phyloP scores from a whole-genome alignment of 1,140 invertebrate genomes.

The Drosophila suzukii region DNA sequence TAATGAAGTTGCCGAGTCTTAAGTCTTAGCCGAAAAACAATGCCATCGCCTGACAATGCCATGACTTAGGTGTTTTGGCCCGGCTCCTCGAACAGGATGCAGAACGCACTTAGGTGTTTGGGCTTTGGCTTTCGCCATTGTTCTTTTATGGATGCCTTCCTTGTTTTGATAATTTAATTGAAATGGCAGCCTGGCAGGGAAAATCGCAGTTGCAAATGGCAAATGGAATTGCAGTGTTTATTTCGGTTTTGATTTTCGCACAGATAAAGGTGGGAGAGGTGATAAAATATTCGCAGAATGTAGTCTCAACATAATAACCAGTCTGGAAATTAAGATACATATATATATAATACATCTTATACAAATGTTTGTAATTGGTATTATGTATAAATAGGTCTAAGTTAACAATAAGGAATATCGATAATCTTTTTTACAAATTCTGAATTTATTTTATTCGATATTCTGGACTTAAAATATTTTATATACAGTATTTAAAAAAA shows the following conservation, averaged over 20 bases:
- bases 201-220: slow-evolving; percentile 29
- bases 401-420: too few relatives aligned
- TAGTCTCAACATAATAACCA: too few relatives aligned
- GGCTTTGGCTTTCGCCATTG: slow-evolving; percentile 42
- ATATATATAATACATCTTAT: too few relatives aligned
- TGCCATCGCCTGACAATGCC: slow-evolving; percentile 59
- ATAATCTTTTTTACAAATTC: too few relatives aligned
- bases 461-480: too few relatives aligned
- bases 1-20: slow-evolving; percentile 79
- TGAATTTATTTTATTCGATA: too few relatives aligned
- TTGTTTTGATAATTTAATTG: slow-evolving; percentile 82
- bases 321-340: too few relatives aligned
- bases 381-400: too few relatives aligned
- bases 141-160: slow-evolving; percentile 43
- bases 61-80: slow-evolving; percentile 59
- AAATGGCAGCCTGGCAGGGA: slow-evolving; percentile 50
- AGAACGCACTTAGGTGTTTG: slow-evolving; percentile 68
- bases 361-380: too few relatives aligned
- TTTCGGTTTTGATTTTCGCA: slow-evolving; percentile 43
- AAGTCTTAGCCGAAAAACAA: slow-evolving; percentile 70
- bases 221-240: slow-evolving; percentile 67
- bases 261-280: background rate
- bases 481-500: too few relatives aligned
- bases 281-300: background rate
- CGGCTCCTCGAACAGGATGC: slow-evolving; percentile 36